Base-by-base conservation (phyloP, 2,888 invertebrate genomes). In the Torymus texanus region DNA sequence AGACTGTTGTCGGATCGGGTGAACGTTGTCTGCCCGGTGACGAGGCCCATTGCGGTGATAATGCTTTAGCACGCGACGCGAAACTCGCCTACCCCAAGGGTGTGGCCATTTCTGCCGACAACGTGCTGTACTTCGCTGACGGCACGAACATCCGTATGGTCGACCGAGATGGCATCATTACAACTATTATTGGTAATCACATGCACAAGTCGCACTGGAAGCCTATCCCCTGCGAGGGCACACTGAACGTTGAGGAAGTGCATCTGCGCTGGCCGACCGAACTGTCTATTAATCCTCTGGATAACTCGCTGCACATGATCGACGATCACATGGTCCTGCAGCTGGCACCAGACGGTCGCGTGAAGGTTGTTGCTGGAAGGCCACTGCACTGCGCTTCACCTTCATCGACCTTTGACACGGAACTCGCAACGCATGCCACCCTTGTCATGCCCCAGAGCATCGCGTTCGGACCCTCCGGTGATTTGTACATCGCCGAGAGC, bases 211-310 rank as follows among this genome's bases (percentile, higher is more conserved):
- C 96, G 0, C 97, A 97, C 88, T 97, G 97, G 97, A 97, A 97
- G 87, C 97, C 97, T 0, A 95, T 97, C 72, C 97, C 97, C 0
- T 97, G 97, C 87, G 96, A 97, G 89, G 97, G 97, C 21, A 97
- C 97, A 0, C 90, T 97, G 0, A 96, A 96, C 87, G 93, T 97
- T n/a, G 97, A 97, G 88, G 97, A 97, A 91, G 97, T 98, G 74
- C 97, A 97, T 87, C 91, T 98, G 72, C 93, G 97, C 75, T 99
- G 98, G 98, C 99, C 99, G 0, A 98, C 98, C 0, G 97, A 97
- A 88, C 91, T 99, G 16, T 78, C 98, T 0, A 96, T 98, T 53
- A 98, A 97, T 90, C 98, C 98, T 0, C 91, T 98, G 74, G 98
- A 98, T 88, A 97, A 98, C 89, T 96, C 97, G 0, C 91, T 99